Evolutionary conservation across 2,888 invertebrate species (phyloP), one percentile per base, ranked within the genome.

Genomic region (Synanthedon formicaeformis): DNA sequence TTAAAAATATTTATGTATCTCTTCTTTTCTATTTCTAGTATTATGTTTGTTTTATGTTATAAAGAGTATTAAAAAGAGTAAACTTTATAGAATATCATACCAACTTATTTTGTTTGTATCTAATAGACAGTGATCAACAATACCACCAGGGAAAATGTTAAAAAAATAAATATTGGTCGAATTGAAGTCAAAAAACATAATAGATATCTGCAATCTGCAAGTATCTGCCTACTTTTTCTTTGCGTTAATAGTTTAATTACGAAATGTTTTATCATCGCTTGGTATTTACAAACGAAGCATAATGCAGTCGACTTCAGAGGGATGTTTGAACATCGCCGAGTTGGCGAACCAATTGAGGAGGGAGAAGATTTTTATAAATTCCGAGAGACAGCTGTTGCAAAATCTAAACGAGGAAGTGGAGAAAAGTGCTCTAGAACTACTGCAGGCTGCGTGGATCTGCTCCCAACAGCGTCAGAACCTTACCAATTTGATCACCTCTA

Each of bases 321-420:
- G 85, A 56, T 84, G 85, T 63, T 78, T 86, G 79, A 86, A 88
- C 62, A 86, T 88, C 58, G 81, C 86, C 53, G 88, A 87, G 66
- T 65, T 88, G 60, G 87, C 88, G 27, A 83, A 81, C 60, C 92
- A 93, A 73, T 84, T 96, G 61, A 90, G 93, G 54, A 92, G 94
- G 73, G 98, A 98, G 79, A 92, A 94, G 66, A 89, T 97, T 54
- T 96, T 96, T 75, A 94, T 96, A 53, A 91, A 91, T 62, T 93
- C 94, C 3, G 97, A 98, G 75, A 92, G 94, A 75, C 91, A 93
- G 69, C 92, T 94, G 75, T 90, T 96, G 67, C 92, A 93, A 64
- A 90, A 90, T 65, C 85, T 95, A 40, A 95, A 94, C 74, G 91
- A 93, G 71, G 91, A 92, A 67, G 91, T 94, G 63, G 88, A 88